phyloP scores from a whole-genome alignment of 64 coral and sea anemone genomes.

The Porites australiensis region DNA sequence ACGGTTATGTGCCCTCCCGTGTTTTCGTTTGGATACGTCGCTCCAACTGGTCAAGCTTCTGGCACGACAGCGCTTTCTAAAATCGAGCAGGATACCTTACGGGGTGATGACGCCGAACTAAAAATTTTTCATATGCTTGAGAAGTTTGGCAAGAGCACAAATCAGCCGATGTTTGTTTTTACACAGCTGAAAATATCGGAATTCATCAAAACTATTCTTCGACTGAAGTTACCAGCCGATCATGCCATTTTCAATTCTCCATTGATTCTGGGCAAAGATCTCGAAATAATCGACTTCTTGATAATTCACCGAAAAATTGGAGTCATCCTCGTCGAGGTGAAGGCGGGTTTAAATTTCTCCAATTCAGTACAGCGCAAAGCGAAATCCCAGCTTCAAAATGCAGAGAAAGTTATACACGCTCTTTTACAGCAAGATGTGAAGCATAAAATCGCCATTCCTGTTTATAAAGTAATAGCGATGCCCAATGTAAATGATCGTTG shows the following conservation, averaged over 20 bases:
- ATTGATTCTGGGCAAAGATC: not conserved
- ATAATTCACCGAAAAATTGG: conserved; percentile 16
- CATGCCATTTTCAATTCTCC: not conserved
- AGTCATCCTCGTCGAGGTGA: conserved; percentile 24
- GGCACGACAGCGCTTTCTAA: conserved; percentile 1
- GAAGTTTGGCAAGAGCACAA: conserved; percentile 9
- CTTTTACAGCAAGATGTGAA: not conserved
- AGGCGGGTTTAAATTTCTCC: not conserved
- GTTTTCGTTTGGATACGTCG: conserved; percentile 24
- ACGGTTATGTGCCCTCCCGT: conserved; percentile 30
- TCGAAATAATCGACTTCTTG: conserved; percentile 16
- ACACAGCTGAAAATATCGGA: not conserved
- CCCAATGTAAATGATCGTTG: not conserved
- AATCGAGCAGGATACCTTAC: not conserved
- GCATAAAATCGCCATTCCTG: not conserved
- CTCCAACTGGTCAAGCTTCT: conserved; percentile 24
- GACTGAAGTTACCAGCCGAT: not conserved
- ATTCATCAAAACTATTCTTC: conserved; percentile 11
- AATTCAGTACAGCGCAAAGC: not conserved
- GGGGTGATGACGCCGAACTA: conserved; percentile 22
- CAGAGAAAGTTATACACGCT: not conserved
- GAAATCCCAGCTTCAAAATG: not conserved
- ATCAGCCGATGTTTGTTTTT: conserved; percentile 38
- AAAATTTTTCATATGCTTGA: conserved; percentile 18
- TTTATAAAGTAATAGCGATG: conserved; percentile 29